Evolutionary conservation across 2,113 vertebrate species (phyloP).

Genomic region (Donacobius atricapilla): DNA sequence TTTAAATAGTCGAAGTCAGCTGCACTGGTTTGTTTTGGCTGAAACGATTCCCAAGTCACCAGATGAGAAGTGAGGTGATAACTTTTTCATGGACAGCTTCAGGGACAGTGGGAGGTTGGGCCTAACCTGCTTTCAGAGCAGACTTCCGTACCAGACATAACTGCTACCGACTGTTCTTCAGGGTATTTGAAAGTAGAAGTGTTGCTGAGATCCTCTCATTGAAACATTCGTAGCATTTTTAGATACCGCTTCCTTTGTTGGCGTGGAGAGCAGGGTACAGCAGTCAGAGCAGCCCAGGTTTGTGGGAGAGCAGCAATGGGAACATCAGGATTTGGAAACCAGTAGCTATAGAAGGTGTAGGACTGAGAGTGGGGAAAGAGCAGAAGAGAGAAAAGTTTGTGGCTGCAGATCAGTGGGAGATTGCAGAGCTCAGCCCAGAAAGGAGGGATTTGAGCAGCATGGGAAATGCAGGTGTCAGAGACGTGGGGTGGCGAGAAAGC

Average conservation of each 20-base stretch:
- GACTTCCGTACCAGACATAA: background rate
- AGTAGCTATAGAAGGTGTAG: background rate
- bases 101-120: background rate
- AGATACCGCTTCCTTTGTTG: background rate
- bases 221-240: background rate
- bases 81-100: background rate
- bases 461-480: background rate
- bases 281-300: background rate
- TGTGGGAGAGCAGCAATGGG: background rate
- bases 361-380: background rate
- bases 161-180: background rate
- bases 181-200: background rate
- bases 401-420: background rate
- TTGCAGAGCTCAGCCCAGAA: background rate
- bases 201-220: background rate
- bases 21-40: background rate
- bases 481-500: rapidly evolving
- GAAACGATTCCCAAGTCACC: background rate
- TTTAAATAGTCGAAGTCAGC: background rate
- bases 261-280: background rate
- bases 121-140: background rate
- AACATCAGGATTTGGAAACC: background rate
- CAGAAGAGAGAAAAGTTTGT: background rate
- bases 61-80: background rate
- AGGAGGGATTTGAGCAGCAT: background rate